Evolutionary conservation across 2,113 vertebrate species (phyloP), one percentile per base, ranked within the genome.

Genomic region (Natator depressus): DNA sequence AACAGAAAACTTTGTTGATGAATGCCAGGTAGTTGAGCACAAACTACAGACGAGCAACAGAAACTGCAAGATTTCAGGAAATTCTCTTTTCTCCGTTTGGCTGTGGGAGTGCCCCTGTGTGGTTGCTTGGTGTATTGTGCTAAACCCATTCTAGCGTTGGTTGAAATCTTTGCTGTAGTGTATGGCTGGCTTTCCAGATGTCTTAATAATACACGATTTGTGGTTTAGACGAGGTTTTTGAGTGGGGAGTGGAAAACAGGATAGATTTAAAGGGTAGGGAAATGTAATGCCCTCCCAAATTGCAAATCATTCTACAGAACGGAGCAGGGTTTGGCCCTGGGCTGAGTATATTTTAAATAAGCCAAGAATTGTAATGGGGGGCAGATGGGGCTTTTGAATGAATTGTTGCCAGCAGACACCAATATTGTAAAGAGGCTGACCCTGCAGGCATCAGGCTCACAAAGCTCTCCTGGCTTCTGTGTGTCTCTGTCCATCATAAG

Each of bases 141-240:
- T 16, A 27, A 35, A 24, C 24, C 10, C 38, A 76, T 31, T 12
- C 10, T 16, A 7, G 24, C 0, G 7, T 4, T 16, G 10, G 11
- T 57, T 49, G 81, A 83, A 57, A 1, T 47, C 35, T 8, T 19
- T 1, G 17, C 0, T 11, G 0, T 0, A 0, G 7, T 1, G 1
- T 51, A 6, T 53, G 10, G 12, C 46, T 25, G 4, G 0, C 27
- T 89, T 83, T 75, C 8, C 12, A 24, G 89, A 1, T 4, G 24
- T 31, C 13, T 46, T 69, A 8, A 7, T 24, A n/a, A n/a, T 0
- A 3, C 3, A 13, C 25, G 0, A 9, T 35, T 79, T 79, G 38
- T 69, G 69, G 42, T 79, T 35, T 24, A 84, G 54, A 13, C 10
- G 6, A 46, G 42, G 42, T 76, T 76, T 76, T 46, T 46, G 10